phyloP scores from a whole-genome alignment of 2,797 vertebrate species.

The Cetoscarus ocellatus region DNA sequence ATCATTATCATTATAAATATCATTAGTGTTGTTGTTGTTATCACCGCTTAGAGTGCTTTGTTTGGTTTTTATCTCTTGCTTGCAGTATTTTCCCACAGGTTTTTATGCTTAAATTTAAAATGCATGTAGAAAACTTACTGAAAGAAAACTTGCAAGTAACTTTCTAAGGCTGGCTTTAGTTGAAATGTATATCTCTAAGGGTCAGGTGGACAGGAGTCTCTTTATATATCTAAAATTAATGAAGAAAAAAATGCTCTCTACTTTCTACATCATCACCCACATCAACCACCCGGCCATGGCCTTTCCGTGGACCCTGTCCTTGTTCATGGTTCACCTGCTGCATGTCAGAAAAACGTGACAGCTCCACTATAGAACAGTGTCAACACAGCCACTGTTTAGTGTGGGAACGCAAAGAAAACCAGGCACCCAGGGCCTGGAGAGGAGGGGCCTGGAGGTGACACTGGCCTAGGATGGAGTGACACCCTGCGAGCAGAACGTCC shows the following conservation, averaged over 20 bases:
- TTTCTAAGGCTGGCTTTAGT: too few relatives aligned
- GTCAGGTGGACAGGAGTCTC: neutral
- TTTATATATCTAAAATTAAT: neutral
- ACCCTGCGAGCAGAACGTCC: conserved; percentile 10
- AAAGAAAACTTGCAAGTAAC: too few relatives aligned
- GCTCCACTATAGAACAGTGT: conserved; percentile 42
- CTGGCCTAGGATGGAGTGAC: conserved; percentile 21
- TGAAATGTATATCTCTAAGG: neutral
- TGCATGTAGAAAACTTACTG: too few relatives aligned
- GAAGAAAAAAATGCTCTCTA: neutral
- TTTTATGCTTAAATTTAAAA: too few relatives aligned
- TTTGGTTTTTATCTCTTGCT: too few relatives aligned
- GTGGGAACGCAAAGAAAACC: conserved; percentile 64
- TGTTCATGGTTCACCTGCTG: conserved; percentile 57
- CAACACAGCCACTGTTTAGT: conserved; percentile 68
- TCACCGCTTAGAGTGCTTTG: too few relatives aligned
- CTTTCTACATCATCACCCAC: neutral
- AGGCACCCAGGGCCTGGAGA: conserved; percentile 37
- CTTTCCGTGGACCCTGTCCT: conserved; percentile 28
- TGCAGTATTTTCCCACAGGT: too few relatives aligned
- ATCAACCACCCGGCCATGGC: conserved; percentile 10
- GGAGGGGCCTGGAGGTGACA: conserved; percentile 38
- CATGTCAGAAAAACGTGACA: conserved; percentile 41
- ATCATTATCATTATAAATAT: too few relatives aligned
- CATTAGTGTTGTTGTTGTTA: too few relatives aligned